A percentile compares a stretch with the other conserved stretches of the same genome.
Evolutionary conservation across 2,888 invertebrate species (phyloP).

Genomic region (Diogma glabrata): DNA sequence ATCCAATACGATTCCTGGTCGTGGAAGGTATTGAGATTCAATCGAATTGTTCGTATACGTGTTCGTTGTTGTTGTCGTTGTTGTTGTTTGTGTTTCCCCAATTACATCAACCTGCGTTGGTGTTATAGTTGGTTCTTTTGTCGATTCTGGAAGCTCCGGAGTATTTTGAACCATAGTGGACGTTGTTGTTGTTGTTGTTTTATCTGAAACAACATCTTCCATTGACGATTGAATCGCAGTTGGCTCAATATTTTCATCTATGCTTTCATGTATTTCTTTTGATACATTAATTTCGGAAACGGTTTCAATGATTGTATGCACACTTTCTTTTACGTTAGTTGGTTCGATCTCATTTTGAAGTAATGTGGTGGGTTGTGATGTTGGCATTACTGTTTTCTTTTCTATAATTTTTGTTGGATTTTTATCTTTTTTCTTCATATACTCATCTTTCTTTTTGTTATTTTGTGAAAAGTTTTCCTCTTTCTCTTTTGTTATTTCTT

Average conservation of each 20-base stretch:
- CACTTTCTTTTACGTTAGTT: slow-evolving; percentile 23
- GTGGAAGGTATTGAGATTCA: slow-evolving; percentile 43
- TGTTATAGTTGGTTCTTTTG: slow-evolving; percentile 15
- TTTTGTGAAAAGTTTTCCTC: slow-evolving; percentile 16
- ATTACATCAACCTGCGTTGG: slow-evolving; percentile 15
- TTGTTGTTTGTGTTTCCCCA: slow-evolving; percentile 13
- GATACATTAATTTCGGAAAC: slow-evolving; percentile 29
- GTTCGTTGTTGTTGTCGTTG: slow-evolving; percentile 16
- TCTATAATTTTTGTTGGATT: slow-evolving; percentile 33
- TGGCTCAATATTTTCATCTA: slow-evolving; percentile 18
- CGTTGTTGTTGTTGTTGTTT: slow-evolving; percentile 15
- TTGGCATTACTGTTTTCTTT: slow-evolving; percentile 25
- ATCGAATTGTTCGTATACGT: not conserved
- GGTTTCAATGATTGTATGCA: slow-evolving; percentile 27
- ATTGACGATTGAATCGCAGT: slow-evolving; percentile 27
- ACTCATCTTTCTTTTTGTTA: slow-evolving; percentile 27
- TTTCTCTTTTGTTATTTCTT: not conserved
- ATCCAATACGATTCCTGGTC: slow-evolving; percentile 77
- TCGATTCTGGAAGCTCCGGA: too few species aligned
- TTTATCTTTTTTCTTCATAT: slow-evolving; percentile 28
- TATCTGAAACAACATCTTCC: slow-evolving; percentile 31
- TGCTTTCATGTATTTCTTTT: slow-evolving; percentile 25
- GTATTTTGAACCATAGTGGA: not conserved
- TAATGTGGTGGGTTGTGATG: slow-evolving; percentile 26
- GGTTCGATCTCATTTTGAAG: slow-evolving; percentile 16